Conservation (phyloP, 2,888 invertebrate genomes). For the Eupithecia insigniata region DNA sequence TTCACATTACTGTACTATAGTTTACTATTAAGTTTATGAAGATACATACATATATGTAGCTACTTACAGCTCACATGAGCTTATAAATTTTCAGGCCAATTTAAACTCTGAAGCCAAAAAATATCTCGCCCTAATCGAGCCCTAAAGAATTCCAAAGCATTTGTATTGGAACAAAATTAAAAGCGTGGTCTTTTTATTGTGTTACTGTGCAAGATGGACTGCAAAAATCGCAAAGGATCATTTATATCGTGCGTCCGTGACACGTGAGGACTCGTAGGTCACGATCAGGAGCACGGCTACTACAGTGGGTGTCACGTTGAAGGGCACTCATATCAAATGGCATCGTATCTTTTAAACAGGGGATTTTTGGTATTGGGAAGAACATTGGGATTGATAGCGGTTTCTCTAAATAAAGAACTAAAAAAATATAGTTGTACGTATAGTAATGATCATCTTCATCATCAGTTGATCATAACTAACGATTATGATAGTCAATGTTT, state of each 20-base stretch:
- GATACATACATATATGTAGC: too few relatives aligned
- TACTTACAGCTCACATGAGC: background rate
- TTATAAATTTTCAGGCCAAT: background rate
- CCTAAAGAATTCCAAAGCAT: background rate
- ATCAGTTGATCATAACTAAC: background rate
- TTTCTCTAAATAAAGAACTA: background rate
- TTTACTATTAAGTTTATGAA: too few relatives aligned
- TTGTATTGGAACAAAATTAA: background rate
- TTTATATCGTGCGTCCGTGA: constrained; percentile 7
- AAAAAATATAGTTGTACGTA: background rate
- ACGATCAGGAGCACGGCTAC: constrained; percentile 5
- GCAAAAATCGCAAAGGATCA: constrained; percentile 1
- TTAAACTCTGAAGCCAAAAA: background rate
- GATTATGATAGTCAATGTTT: background rate
- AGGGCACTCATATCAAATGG: background rate
- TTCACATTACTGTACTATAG: too few relatives aligned
- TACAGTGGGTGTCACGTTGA: constrained; percentile 8
- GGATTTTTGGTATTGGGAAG: background rate
- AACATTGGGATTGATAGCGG: background rate
- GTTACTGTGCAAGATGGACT: background rate
- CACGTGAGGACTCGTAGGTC: constrained; percentile 6
- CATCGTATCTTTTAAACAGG: background rate
- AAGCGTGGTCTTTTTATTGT: background rate
- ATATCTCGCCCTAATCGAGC: background rate
- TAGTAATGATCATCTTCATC: background rate